Base-by-base conservation (phyloP, 2,113 vertebrate species). In the Grus americana region DNA sequence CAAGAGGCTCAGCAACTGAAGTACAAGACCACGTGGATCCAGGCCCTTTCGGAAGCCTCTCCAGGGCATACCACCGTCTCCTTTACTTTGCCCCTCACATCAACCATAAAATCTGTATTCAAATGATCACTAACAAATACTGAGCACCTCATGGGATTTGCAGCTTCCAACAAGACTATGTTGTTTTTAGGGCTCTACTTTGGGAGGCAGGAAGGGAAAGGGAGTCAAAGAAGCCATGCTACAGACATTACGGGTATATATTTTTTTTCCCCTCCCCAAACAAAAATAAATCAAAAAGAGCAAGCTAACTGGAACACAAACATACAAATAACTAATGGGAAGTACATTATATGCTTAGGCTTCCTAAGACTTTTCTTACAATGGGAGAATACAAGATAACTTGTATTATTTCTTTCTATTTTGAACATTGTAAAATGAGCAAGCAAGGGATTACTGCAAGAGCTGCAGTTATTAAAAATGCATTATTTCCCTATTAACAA, bases 381-480 rank as follows among this genome's bases (percentile, higher is more conserved):
- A 67, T 1, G 52, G 55, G 44, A 70, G 68, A 95, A 72, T 2
- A 29, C 29, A 47, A 90, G 75, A 71, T 27, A 94, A 73, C 46
- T 88, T 40, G 13, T 17, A 26, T 78, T 46, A 68, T 61, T 59
- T 32, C 46, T 49, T 79, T 61, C 74, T 91, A 30, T 32, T 75
- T 72, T 55, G 32, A 93, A 79, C 84, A 59, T 21, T 54, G 63
- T 46, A 55, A 89, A 80, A 94, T 52, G 93, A 89, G 38, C 16
- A 46, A 91, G 87, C 44, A 80, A 79, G 54, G 65, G 86, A 90
- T 88, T 91, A 54, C 91, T 88, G 86, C 58, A 74, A 91, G 70
- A 67, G 75, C 70, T 49, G 30, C 66, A 85, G 94, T 93, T 96
- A 97, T 91, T 96, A 94, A 97, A 97, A 98, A 93, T 84, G 86